Conservation (phyloP, 2,113 vertebrate species). For the Pachycephala philippinensis region DNA sequence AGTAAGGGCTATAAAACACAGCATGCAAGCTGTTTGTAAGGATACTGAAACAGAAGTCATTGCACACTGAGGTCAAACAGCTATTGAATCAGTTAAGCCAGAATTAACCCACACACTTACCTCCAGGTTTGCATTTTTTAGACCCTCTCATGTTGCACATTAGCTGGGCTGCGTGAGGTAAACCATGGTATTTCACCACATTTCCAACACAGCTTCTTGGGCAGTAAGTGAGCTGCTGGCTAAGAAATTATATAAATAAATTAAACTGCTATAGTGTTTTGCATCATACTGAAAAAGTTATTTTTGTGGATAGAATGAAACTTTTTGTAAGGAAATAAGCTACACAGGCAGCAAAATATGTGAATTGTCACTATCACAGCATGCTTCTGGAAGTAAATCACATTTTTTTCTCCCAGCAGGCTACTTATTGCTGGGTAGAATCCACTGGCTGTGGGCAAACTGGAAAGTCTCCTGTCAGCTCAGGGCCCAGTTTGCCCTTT, state of each 20-base stretch:
- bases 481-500: neutral
- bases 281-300: neutral
- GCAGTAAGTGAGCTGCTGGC: neutral
- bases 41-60: neutral
- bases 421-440: neutral
- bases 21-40: neutral
- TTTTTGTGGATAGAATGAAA: neutral
- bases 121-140: neutral
- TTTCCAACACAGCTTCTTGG: neutral
- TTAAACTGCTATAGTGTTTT: neutral
- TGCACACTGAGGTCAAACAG: neutral
- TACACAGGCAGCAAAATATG: neutral
- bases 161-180: neutral
- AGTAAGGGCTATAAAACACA: neutral
- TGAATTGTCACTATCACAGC: neutral
- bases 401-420: neutral
- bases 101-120: neutral
- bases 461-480: neutral
- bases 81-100: neutral
- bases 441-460: slow-evolving; percentile 14
- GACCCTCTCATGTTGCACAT: neutral
- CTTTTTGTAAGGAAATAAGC: neutral
- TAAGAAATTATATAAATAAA: neutral
- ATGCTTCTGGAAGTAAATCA: neutral
- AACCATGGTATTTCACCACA: neutral